phyloP scores from a whole-genome alignment of 2,113 vertebrate species.

The Indicator indicator region DNA sequence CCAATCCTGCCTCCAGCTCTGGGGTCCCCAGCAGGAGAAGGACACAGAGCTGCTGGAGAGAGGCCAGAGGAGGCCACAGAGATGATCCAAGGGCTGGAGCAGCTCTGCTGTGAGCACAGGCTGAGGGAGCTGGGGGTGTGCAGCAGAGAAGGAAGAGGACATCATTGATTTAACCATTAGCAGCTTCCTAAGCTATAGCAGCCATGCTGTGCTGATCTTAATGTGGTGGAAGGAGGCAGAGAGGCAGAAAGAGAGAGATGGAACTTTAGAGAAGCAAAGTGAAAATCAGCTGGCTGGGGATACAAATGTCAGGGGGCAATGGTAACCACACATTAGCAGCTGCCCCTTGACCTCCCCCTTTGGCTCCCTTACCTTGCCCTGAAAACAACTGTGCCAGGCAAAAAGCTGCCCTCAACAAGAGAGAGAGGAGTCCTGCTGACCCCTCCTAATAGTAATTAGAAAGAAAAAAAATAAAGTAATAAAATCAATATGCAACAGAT shows the following conservation, averaged over 20 bases:
- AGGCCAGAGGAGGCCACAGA: no score
- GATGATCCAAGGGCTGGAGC: no score
- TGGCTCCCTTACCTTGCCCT: background rate
- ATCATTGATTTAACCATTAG: background rate
- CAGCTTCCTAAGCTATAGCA: background rate
- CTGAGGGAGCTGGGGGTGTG: no score
- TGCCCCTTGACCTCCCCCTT: background rate
- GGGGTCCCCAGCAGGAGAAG: no score
- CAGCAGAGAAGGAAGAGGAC: background rate
- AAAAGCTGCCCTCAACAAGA: background rate
- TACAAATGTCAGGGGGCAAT: no score
- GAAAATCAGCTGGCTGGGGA: background rate
- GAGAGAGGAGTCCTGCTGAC: background rate
- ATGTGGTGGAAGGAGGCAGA: background rate
- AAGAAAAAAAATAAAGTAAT: background rate
- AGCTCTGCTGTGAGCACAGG: no score
- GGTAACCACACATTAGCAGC: background rate
- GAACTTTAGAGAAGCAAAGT: background rate
- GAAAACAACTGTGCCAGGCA: background rate
- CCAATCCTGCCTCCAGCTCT: no score
- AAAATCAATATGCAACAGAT: conserved; percentile 38
- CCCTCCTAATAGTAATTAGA: background rate
- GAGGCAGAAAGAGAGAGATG: background rate
- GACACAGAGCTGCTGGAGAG: no score
- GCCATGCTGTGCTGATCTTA: background rate